Base-by-base conservation (phyloP, 1,140 invertebrate genomes). In the Danaus melanippus region DNA sequence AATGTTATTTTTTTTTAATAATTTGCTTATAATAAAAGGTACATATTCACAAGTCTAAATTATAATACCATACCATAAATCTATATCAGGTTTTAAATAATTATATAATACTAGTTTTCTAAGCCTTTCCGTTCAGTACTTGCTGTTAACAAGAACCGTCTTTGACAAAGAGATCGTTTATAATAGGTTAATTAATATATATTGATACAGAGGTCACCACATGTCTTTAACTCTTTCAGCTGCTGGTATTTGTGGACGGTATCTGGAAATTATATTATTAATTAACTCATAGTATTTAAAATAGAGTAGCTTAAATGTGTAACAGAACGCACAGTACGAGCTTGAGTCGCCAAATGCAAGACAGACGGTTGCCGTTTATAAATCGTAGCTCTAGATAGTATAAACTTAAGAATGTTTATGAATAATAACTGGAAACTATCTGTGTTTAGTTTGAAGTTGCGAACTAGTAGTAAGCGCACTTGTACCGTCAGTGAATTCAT, bases 151-250 rank as follows among this genome's bases (percentile, higher is more conserved):
- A 32, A 32, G 21, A 32, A 32, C 21, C 21, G 21, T 32, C 21
- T 32, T 32, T 32, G 21, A 32, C 43, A 17, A 42, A 43, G 50
- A 51, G 50, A 51, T 51, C 50, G 40, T 32, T 32, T 32, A 32
- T 32, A 32, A 32, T 32, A 32, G 32, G 32, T 9, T 12, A 41
- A 42, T 12, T 40, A 2, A 10, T 8, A 15, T 3, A 15, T 15
- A 15, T 15, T 32, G 39, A 32, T 60, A 32, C 21, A 32, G 21
- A 32, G 21, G 21, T 85, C 71, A 86, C 83, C 83, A 86, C 83
- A 84, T 84, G 54, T 86, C 83, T 58, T 84, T 86, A 8, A 84
- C 75, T 56, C 83, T 66, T 59, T 82, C 83, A 1, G 78, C 63
- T 10, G 81, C 81, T 9, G 83, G 80, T 52, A 84, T 64, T 60